A percentile compares a stretch with the other conserved stretches of the same genome.
phyloP scores from a whole-genome alignment of 1,140 invertebrate genomes.

The Drosophila tristis region DNA sequence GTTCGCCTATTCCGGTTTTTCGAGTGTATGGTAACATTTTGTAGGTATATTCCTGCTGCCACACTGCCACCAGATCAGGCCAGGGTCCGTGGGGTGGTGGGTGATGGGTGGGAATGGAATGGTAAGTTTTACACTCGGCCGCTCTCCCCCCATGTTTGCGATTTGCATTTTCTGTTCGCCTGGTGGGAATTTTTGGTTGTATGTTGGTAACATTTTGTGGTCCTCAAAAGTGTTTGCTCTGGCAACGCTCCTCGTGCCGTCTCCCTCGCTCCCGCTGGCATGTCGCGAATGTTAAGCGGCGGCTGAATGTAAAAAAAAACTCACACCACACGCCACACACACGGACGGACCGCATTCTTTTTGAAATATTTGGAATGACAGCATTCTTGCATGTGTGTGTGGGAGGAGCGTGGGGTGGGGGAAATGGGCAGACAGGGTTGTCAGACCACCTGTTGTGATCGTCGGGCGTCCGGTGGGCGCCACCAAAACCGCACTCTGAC shows the following conservation, averaged over 20 bases:
- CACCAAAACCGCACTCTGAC: neutral
- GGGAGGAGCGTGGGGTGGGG: neutral
- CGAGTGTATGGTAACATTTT: conserved; percentile 60
- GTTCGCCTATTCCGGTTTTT: conserved; percentile 40
- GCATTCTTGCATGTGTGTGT: conserved; percentile 14
- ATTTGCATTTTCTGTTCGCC: conserved; percentile 42
- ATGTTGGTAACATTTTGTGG: conserved; percentile 78
- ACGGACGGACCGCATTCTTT: neutral
- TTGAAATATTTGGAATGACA: conserved; percentile 34
- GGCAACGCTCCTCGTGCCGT: conserved; percentile 60
- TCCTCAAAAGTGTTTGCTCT: conserved; percentile 57
- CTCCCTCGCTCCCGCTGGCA: conserved; percentile 33
- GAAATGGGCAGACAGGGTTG: conserved; percentile 19
- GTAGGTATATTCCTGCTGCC: conserved; percentile 30
- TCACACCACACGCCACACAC: conserved; percentile 2
- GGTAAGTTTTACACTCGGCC: no score
- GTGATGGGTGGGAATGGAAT: no score
- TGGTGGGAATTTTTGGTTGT: conserved; percentile 68
- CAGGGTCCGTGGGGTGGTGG: no score
- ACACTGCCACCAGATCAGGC: conserved; percentile 1
- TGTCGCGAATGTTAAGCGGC: conserved; percentile 34
- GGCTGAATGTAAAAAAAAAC: conserved; percentile 33
- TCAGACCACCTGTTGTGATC: conserved; percentile 24
- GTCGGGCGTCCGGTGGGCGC: conserved; percentile 31
- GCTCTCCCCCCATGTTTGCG: neutral